These are phyloP conservation scores for Autographa gamma DNA, from an alignment of 2,888 invertebrate genomes.

Conservation along the genomic window DNA sequence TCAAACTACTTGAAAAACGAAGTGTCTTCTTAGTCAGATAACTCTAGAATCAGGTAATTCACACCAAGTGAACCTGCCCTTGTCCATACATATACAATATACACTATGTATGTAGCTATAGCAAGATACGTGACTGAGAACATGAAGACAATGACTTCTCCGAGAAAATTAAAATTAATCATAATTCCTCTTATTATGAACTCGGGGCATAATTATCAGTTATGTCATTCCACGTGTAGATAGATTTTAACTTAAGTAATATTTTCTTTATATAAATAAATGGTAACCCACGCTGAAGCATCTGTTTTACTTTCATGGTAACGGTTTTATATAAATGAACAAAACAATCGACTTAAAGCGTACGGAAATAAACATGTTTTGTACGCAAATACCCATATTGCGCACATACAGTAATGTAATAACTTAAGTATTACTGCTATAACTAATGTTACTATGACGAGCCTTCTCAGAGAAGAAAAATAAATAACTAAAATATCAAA, in stretches of 20 bases:
- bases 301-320: background rate
- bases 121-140: conserved; percentile 60
- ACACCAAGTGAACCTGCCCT: conserved; percentile 12
- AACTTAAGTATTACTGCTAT: conserved; percentile 11
- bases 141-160: conserved; percentile 53
- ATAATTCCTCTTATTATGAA: conserved; percentile 33
- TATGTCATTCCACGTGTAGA: conserved; percentile 21
- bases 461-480: conserved; percentile 13
- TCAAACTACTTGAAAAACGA: background rate
- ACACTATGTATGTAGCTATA: conserved; percentile 6
- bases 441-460: conserved; percentile 28
- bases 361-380: background rate
- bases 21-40: background rate
- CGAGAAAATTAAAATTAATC: conserved; percentile 37
- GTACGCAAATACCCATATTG: background rate
- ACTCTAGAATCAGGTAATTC: conserved; percentile 17
- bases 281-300: background rate
- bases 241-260: background rate
- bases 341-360: background rate
- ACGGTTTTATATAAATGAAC: conserved; percentile 3
- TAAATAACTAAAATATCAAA: conserved; percentile 8
- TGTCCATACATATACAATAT: background rate
- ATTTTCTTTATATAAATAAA: background rate
- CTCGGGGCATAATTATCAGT: conserved; percentile 9
- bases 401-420: background rate